These are phyloP conservation scores for Lycaon pictus DNA, from an alignment of 2,113 vertebrate genomes.

Conservation along the genomic window DNA sequence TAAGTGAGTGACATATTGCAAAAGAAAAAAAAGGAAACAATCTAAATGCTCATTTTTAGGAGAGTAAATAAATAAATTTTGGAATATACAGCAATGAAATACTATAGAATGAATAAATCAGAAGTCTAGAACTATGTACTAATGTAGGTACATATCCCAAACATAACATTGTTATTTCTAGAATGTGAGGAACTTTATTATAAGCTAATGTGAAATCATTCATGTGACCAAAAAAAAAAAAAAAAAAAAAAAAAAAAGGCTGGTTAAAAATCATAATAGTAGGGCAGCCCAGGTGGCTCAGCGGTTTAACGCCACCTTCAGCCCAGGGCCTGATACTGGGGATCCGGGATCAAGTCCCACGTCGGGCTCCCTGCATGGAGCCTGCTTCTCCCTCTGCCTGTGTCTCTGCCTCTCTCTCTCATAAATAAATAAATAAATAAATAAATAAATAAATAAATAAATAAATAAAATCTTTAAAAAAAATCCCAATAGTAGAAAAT, in stretches of 20 bases:
- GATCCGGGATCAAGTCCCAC: too few relatives aligned
- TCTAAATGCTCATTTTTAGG: neutral
- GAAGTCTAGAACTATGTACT: neutral
- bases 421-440: too few relatives aligned
- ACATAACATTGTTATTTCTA: neutral
- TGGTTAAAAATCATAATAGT: neutral
- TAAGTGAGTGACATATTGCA: neutral
- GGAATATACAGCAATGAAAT: neutral
- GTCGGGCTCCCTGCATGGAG: too few relatives aligned
- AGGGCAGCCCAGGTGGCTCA: too few relatives aligned
- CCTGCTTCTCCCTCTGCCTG: too few relatives aligned
- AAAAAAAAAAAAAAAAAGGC: neutral
- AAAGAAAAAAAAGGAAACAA: neutral
- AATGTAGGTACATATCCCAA: neutral
- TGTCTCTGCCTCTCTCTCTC: too few relatives aligned
- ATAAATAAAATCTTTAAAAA: neutral
- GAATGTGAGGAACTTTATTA: neutral
- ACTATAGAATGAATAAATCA: neutral
- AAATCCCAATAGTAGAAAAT: neutral
- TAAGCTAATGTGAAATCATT: neutral
- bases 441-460: too few relatives aligned
- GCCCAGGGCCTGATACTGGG: too few relatives aligned
- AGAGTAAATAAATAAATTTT: neutral
- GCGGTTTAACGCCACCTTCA: too few relatives aligned
- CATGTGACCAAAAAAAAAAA: neutral